Base-by-base conservation (phyloP, 2,113 vertebrate genomes). In the Tympanuchus pallidicinctus region DNA sequence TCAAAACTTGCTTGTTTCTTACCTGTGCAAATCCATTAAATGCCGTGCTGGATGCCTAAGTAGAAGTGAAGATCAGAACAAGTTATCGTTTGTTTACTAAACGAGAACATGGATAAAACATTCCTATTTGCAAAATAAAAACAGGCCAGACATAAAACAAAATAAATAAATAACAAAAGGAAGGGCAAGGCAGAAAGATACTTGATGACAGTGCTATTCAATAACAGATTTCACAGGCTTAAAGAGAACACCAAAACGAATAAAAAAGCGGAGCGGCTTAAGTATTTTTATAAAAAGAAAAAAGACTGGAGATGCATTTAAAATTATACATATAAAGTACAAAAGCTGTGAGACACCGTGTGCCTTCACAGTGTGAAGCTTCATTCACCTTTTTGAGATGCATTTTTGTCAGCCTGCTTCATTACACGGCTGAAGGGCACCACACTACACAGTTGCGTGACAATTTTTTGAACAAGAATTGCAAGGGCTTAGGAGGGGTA, bases 21-120 rank as follows among this genome's bases (percentile, higher is more conserved):
- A 99, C 98, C 98, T 99, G 98, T 52, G 98, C 93, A 90, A 99
- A 98, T 98, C 98, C 98, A 97, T 99, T 99, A 97, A 99, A 98
- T 57, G 98, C 97, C 93, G 97, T 96, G 93, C 96, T 97, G 88
- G 98, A 93, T 86, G 97, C 98, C 98, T 99, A 96, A 96, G 97
- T 80, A 95, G 86, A 98, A 98, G 93, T 75, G 34, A 87, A 98
- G 90, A 98, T 89, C 66, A 94, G 36, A 97, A 92, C 25, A 66
- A 61, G 95, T 92, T 91, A 92, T 57, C 34, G 81, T 94, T 75
- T 83, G 56, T 76, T 54, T 73, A 93, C 42, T 67, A 75, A 75
- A 82, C 59, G n/a, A 8, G 6, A 85, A 36, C 24, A 84, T n/a
- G 60, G 90, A 24, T 93, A 96, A 90, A 75, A 92, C 47, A 91